Evolutionary conservation across 2,888 invertebrate species (phyloP), one percentile per base, ranked within the genome.

Genomic region (Chrysina gloriosa): DNA sequence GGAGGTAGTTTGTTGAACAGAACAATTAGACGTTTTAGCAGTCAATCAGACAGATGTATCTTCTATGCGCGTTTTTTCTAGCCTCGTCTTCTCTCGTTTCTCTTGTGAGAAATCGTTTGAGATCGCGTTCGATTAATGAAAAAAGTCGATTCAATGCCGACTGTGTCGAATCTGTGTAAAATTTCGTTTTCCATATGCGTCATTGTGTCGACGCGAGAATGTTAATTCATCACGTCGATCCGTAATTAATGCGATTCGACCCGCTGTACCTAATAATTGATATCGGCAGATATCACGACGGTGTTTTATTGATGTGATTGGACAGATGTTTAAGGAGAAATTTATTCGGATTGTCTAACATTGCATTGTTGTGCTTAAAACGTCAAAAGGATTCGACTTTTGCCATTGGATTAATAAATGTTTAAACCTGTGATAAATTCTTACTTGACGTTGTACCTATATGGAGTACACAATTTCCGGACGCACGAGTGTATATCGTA

Each of bases 21-120:
- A 47, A 47, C 47, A 47, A 47, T 47, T 47, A 47, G 47, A 47
- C 21, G 21, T 19, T 47, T n/a, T 47, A 47, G 23, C 47, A 47
- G 47, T 47, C 47, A 47, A 47, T 47, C 47, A 47, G 23, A 23
- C 47, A 47, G 47, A 47, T 47, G 47, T 21, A 47, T 23, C 6
- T 16, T 14, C 45, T n/a, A n/a, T n/a, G 16, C 16, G 4, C 42
- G 42, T 21, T 47, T 47, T 47, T 47, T n/a, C n/a, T n/a, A n/a
- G n/a, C n/a, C n/a, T n/a, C n/a, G n/a, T n/a, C n/a, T n/a, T 23
- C 7, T 21, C 23, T 47, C 23, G 21, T 23, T 16, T 11, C 5
- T 6, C 47, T n/a, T 19, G 6, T 47, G 16, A 19, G 23, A n/a
- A 47, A 47, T 2, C 3, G 7, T 21, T n/a, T 5, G 19, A 19